phyloP scores from a whole-genome alignment of 2,888 invertebrate species.

The Antheraea yamamai region DNA sequence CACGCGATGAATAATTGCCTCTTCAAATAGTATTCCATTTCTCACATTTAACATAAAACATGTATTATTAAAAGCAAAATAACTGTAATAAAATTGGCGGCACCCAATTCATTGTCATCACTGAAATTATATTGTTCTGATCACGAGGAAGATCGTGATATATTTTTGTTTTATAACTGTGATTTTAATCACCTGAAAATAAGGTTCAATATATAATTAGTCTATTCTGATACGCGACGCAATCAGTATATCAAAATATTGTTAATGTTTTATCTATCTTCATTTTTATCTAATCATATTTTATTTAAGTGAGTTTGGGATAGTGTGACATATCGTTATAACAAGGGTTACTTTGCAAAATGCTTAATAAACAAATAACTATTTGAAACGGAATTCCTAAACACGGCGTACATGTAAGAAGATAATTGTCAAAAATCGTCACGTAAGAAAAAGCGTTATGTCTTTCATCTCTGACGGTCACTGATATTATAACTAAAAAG shows the following conservation, averaged over 20 bases:
- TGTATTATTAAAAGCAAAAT: not conserved
- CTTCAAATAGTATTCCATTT: conserved; percentile 18
- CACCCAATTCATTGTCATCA: not conserved
- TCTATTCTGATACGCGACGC: not conserved
- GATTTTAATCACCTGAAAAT: not conserved
- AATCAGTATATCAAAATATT: not conserved
- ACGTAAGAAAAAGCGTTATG: too few relatives aligned
- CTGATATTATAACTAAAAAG: too few relatives aligned
- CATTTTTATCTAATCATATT: conserved; percentile 10
- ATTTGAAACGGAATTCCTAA: not conserved
- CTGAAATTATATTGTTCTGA: not conserved
- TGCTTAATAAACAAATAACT: not conserved
- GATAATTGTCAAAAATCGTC: too few relatives aligned
- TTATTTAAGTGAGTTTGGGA: not conserved
- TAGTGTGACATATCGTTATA: not conserved
- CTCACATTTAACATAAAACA: not conserved
- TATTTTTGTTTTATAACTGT: not conserved
- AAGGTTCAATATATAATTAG: conserved; percentile 1
- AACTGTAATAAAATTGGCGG: not conserved
- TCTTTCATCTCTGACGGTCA: too few relatives aligned
- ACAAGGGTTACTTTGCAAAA: not conserved
- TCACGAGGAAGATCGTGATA: conserved; percentile 8
- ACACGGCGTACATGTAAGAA: too few relatives aligned
- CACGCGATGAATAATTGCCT: conserved; percentile 20
- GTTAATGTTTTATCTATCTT: conserved; percentile 4